A percentile compares a stretch with the other conserved stretches of the same genome.
These are phyloP conservation scores for Takifugu rubripes DNA, from an alignment of 2,797 vertebrate species.

Conservation along the genomic window DNA sequence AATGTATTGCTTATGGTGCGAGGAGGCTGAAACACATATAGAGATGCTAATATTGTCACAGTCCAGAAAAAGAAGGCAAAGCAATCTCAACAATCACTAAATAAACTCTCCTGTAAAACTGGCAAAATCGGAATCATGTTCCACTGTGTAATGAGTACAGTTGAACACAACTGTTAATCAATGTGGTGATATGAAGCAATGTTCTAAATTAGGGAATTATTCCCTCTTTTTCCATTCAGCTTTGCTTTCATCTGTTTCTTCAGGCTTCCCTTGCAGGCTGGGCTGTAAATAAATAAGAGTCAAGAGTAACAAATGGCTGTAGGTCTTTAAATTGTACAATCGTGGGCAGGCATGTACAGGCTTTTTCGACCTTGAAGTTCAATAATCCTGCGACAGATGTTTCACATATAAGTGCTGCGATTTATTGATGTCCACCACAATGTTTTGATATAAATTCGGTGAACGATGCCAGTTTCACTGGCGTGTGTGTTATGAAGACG, in stretches of 20 bases:
- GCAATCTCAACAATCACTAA: no score
- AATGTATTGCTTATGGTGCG: slow-evolving; percentile 15
- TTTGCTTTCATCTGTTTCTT: slow-evolving; percentile 8
- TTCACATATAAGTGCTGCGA: slow-evolving; percentile 43
- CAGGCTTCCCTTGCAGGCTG: slow-evolving; percentile 1
- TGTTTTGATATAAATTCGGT: slow-evolving; percentile 35
- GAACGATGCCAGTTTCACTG: slow-evolving; percentile 22
- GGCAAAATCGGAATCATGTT: slow-evolving; percentile 41
- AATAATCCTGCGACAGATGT: slow-evolving; percentile 28
- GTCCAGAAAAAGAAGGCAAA: no score
- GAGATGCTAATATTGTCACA: neutral
- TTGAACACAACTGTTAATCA: slow-evolving; percentile 54
- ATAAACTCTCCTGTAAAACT: no score
- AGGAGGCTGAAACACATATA: slow-evolving; percentile 7
- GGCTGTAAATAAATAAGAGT: neutral
- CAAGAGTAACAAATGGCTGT: neutral
- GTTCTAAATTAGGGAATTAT: slow-evolving; percentile 42
- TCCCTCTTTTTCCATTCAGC: slow-evolving; percentile 18
- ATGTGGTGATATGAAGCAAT: slow-evolving; percentile 54
- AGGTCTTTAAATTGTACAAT: neutral
- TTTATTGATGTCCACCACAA: slow-evolving; percentile 35
- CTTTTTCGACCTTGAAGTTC: slow-evolving; percentile 4
- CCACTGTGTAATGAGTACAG: slow-evolving; percentile 37
- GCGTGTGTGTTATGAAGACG: neutral
- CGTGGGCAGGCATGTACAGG: no score